These are phyloP conservation scores for Anser cygnoides DNA, from an alignment of 2,113 vertebrate genomes.

Conservation along the genomic window DNA sequence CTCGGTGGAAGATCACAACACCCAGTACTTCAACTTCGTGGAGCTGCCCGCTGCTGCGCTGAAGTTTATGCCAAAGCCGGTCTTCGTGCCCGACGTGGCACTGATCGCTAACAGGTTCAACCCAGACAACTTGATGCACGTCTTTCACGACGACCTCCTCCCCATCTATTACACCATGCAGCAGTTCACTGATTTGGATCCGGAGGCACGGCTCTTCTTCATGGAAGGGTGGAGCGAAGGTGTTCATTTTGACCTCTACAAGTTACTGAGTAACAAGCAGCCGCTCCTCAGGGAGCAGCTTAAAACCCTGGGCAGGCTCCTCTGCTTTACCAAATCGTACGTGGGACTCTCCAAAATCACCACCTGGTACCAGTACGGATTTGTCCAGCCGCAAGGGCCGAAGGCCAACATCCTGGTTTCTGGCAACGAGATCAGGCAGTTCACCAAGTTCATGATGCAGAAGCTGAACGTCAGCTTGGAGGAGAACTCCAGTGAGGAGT, in stretches of 20 bases:
- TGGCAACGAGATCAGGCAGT: constrained; percentile 93
- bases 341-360: constrained; percentile 95
- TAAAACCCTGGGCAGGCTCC: constrained; percentile 89
- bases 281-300: constrained; percentile 92
- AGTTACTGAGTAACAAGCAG: constrained; percentile 91
- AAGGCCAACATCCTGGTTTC: constrained; percentile 97
- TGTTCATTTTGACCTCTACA: constrained; percentile 92
- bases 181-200: constrained; percentile 89
- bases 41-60: constrained; percentile 91
- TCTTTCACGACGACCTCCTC: constrained; percentile 96
- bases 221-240: constrained; percentile 98
- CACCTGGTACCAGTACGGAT: constrained; percentile 98
- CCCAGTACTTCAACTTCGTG: constrained; percentile 97
- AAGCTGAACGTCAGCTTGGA: constrained; percentile 85
- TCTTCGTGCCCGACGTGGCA: constrained; percentile 93
- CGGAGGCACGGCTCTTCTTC: constrained; percentile 90
- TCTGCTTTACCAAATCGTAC: constrained; percentile 95
- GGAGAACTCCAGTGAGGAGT: constrained; percentile 78
- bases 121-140: constrained; percentile 97
- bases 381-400: constrained; percentile 95
- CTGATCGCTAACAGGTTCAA: constrained; percentile 96
- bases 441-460: constrained; percentile 83
- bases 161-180: constrained; percentile 95
- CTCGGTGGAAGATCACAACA: constrained; percentile 96
- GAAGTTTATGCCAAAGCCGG: constrained; percentile 93